A percentile compares a stretch with the other conserved stretches of the same genome.
Evolutionary conservation across 2,113 vertebrate genomes (phyloP).

Genomic region (Elaphurus davidianus): DNA sequence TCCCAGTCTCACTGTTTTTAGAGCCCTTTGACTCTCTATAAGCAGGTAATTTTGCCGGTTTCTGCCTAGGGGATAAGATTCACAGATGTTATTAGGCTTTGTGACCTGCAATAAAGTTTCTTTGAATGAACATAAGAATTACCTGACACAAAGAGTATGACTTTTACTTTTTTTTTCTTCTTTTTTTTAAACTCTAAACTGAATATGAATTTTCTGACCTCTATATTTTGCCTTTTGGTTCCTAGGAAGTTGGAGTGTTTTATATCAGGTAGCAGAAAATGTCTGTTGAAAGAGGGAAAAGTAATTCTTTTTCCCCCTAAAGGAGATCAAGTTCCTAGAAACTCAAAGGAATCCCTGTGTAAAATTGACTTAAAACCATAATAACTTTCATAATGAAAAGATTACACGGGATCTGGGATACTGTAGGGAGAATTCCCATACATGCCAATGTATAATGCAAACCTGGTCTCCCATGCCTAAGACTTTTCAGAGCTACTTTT

Average conservation of each 20-base stretch:
- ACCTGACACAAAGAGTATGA: background rate
- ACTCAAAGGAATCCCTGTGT: background rate
- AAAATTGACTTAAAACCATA: slow-evolving; percentile 35
- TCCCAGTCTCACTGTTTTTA: background rate
- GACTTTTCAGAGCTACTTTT: background rate
- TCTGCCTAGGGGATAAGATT: background rate
- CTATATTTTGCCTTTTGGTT: background rate
- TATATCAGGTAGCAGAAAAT: background rate
- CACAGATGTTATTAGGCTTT: background rate
- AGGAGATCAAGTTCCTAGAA: background rate
- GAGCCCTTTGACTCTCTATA: background rate
- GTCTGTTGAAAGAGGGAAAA: background rate
- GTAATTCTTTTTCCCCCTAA: background rate
- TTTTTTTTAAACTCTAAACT: background rate
- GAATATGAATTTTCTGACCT: background rate
- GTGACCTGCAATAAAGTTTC: background rate
- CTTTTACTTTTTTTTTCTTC: background rate
- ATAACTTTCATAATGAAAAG: slow-evolving; percentile 24
- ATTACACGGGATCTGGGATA: background rate
- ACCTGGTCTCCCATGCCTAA: background rate
- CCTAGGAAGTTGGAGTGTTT: background rate
- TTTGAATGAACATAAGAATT: background rate
- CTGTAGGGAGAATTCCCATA: background rate
- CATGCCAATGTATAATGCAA: background rate
- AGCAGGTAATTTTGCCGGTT: background rate